phyloP scores from a whole-genome alignment of 2,797 vertebrate species.

The Parauchenoglanis punctatus region DNA sequence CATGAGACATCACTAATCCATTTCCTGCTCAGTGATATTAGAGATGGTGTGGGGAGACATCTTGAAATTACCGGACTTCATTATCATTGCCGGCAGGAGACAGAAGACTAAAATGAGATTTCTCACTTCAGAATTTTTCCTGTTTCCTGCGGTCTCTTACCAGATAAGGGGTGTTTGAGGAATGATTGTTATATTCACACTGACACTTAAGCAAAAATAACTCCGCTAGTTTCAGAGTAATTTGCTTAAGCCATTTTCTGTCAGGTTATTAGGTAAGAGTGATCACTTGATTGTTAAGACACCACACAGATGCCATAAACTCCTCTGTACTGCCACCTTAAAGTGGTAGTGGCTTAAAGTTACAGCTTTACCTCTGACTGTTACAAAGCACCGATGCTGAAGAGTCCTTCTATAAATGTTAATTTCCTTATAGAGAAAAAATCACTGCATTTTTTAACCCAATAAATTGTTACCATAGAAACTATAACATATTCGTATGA shows the following conservation, averaged over 20 bases:
- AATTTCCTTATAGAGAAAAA: background rate
- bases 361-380: background rate
- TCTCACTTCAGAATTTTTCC: background rate
- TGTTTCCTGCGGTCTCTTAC: background rate
- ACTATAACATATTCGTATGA: background rate
- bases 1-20: conserved; percentile 24
- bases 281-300: background rate
- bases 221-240: background rate
- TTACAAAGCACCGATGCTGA: background rate
- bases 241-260: background rate
- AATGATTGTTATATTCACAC: background rate
- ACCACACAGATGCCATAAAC: background rate
- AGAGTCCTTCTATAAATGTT: background rate
- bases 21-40: conserved; percentile 25
- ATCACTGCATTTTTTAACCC: background rate
- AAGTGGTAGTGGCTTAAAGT: background rate
- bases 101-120: conserved; percentile 13
- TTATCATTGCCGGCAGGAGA: conserved; percentile 3
- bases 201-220: background rate
- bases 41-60: conserved; percentile 3
- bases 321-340: background rate
- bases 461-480: too few species aligned
- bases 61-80: conserved; percentile 13
- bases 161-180: background rate
- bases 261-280: background rate